phyloP scores from a whole-genome alignment of 1,140 invertebrate genomes.

The Ectropis grisescens region DNA sequence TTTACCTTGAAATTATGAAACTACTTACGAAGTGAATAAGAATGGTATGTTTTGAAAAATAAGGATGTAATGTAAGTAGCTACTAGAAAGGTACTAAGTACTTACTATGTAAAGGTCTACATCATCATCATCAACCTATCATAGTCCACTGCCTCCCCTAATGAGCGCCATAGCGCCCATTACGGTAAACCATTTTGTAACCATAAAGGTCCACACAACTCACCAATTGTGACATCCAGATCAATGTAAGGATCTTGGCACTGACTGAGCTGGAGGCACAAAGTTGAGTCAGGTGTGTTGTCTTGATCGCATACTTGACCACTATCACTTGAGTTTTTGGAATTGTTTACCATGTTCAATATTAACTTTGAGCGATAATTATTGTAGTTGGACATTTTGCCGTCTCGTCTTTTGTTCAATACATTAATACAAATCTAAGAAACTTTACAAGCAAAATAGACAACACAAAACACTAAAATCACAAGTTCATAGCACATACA shows the following conservation, averaged over 20 bases:
- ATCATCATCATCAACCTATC: background rate
- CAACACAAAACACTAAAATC: background rate
- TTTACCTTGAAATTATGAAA: background rate
- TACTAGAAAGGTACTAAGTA: background rate
- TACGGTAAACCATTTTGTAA: background rate
- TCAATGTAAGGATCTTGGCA: background rate
- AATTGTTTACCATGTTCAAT: background rate
- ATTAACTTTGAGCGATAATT: background rate
- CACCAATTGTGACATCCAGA: background rate
- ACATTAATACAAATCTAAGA: background rate
- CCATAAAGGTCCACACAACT: background rate
- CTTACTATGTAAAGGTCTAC: background rate
- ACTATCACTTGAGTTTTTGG: background rate
- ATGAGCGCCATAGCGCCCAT: background rate
- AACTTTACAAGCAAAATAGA: background rate
- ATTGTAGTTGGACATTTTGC: background rate
- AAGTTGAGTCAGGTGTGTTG: background rate
- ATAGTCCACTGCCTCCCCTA: background rate
- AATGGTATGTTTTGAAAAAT: background rate
- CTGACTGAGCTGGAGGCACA: background rate
- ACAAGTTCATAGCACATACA: background rate
- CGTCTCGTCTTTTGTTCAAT: background rate
- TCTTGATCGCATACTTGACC: background rate
- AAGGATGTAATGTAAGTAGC: background rate
- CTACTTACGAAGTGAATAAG: background rate